Conservation (phyloP, 2,113 vertebrate species). For the Vidua chalybeata region DNA sequence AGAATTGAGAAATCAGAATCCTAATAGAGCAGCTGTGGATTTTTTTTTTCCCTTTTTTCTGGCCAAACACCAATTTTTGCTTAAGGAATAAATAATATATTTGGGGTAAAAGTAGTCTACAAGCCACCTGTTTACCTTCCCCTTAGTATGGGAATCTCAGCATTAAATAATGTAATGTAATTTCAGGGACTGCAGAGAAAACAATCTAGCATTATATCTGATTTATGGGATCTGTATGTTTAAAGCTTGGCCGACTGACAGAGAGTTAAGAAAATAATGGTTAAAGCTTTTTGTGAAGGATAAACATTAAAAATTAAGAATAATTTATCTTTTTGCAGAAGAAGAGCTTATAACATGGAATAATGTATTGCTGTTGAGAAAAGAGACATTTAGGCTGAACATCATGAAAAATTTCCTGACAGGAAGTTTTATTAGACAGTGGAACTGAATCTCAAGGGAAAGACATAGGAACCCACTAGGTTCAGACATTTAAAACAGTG, state of each 20-base stretch:
- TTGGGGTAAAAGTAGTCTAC: not conserved
- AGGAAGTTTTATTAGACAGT: not conserved
- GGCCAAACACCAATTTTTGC: not conserved
- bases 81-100: not conserved
- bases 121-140: not conserved
- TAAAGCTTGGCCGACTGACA: not conserved
- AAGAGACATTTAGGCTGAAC: not conserved
- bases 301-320: not conserved
- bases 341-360: not conserved
- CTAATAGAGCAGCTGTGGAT: not conserved
- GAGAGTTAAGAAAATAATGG: not conserved
- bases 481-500: not conserved
- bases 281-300: not conserved
- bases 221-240: not conserved
- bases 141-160: not conserved
- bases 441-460: not conserved
- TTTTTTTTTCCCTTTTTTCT: not conserved
- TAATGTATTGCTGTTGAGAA: not conserved
- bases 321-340: not conserved
- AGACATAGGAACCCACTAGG: not conserved
- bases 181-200: not conserved
- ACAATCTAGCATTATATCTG: not conserved
- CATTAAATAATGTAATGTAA: not conserved
- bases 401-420: not conserved
- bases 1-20: not conserved